Evolutionary conservation across 2,113 vertebrate genomes (phyloP).

Genomic region (Gnathonemus longibarbis): DNA sequence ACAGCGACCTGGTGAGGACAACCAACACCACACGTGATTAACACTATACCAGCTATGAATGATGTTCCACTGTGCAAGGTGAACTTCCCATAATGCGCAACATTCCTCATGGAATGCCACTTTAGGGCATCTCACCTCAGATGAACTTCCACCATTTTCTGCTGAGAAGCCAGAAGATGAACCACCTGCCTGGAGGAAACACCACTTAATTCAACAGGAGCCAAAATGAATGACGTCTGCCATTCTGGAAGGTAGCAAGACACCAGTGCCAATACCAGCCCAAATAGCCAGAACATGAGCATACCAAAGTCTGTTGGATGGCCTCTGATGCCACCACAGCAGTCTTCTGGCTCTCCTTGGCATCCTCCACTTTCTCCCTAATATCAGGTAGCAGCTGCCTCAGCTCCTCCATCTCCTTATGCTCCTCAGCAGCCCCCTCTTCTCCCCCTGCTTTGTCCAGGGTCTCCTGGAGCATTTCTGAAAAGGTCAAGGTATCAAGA

Average conservation of each 20-base stretch:
- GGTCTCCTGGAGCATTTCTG: conserved; percentile 63
- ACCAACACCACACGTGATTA: background rate
- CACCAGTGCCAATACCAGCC: background rate
- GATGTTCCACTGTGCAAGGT: background rate
- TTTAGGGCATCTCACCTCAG: conserved; percentile 46
- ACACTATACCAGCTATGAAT: background rate
- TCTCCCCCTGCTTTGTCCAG: conserved; percentile 59
- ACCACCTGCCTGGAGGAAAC: conserved; percentile 64
- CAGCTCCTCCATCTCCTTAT: conserved; percentile 80
- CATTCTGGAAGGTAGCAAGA: background rate
- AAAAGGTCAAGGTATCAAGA: background rate
- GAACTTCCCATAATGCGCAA: background rate
- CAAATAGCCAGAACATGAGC: conserved; percentile 34
- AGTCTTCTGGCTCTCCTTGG: conserved; percentile 84
- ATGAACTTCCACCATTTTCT: conserved; percentile 69
- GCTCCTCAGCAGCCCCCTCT: conserved; percentile 53
- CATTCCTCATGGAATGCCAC: background rate
- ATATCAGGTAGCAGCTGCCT: conserved; percentile 88
- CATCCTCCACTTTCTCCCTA: conserved; percentile 87
- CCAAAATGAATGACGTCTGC: background rate
- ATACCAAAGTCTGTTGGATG: conserved; percentile 85
- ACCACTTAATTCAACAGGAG: background rate
- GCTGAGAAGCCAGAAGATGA: conserved; percentile 78
- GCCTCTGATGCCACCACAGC: conserved; percentile 73
- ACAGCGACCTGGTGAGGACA: conserved; percentile 62